A percentile compares a stretch with the other conserved stretches of the same genome.
Evolutionary conservation across 2,113 vertebrate genomes (phyloP).

Genomic region (Oncorhynchus clarkii): DNA sequence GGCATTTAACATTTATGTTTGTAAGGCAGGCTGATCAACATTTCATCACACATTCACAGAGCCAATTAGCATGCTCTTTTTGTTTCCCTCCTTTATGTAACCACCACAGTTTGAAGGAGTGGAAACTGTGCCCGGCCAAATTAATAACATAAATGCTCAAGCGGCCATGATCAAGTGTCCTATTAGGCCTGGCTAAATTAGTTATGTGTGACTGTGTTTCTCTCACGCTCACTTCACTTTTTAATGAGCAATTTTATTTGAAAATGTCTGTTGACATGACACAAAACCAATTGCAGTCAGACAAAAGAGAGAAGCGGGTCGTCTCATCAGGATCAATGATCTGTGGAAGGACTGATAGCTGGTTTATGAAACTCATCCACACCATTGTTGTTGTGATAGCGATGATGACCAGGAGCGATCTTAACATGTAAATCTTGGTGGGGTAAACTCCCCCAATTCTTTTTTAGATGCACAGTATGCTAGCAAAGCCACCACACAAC

Average conservation of each 20-base stretch:
- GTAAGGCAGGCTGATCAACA: conserved; percentile 27
- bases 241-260: conserved; percentile 61
- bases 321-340: neutral
- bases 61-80: conserved; percentile 62
- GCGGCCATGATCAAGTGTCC: conserved; percentile 65
- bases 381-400: neutral
- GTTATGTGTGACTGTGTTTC: conserved; percentile 51
- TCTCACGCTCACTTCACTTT: conserved; percentile 54
- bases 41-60: conserved; percentile 67
- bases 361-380: neutral
- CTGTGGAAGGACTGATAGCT: too few relatives aligned
- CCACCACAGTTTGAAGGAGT: conserved; percentile 42
- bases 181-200: conserved; percentile 65
- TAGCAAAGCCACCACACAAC: too few relatives aligned
- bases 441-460: too few relatives aligned
- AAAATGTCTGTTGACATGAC: conserved; percentile 40
- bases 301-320: neutral
- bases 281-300: conserved; percentile 31
- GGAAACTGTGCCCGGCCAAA: conserved; percentile 56
- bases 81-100: conserved; percentile 59
- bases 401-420: neutral
- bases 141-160: conserved; percentile 67
- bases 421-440: too few relatives aligned
- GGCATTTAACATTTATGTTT: conserved; percentile 29
- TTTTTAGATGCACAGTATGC: too few relatives aligned